Percentiles rank a stretch among this genome's conserved stretches.
These are phyloP conservation scores for Rhabdomys dilectus DNA, from an alignment of 2,113 vertebrate species.

Conservation along the genomic window DNA sequence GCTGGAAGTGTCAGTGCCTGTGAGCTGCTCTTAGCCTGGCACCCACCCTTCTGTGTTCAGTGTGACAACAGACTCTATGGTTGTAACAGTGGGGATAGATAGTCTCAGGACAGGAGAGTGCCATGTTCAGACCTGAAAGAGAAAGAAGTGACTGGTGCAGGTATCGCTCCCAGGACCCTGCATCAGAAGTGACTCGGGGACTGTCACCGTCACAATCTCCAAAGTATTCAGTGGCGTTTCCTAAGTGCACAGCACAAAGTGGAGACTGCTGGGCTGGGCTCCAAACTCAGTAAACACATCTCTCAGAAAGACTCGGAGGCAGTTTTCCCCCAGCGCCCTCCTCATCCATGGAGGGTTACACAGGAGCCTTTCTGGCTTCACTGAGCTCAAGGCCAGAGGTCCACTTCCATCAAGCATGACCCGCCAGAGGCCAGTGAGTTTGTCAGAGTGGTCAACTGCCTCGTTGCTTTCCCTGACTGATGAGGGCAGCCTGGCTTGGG, in stretches of 20 bases:
- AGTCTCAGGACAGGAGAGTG: conserved; percentile 72
- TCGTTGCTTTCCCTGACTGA: not conserved
- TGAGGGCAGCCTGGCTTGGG: fast-evolving
- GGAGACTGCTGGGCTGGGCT: no score
- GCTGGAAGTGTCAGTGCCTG: conserved; percentile 74
- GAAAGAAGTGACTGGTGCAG: not conserved
- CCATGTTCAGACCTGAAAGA: conserved; percentile 66
- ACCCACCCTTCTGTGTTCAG: conserved; percentile 73
- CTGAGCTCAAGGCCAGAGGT: not conserved
- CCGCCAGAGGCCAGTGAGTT: not conserved
- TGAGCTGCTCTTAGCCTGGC: conserved; percentile 80
- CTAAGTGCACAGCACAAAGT: not conserved
- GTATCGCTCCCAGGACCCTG: not conserved
- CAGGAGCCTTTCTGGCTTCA: not conserved
- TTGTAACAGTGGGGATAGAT: conserved; percentile 63
- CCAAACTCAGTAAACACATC: not conserved
- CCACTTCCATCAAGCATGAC: fast-evolving
- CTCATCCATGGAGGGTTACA: fast-evolving
- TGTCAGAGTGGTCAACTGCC: not conserved
- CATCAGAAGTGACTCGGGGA: fast-evolving
- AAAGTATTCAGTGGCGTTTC: fast-evolving
- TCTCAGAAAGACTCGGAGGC: not conserved
- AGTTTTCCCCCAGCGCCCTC: fast-evolving
- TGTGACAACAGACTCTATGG: conserved; percentile 51
- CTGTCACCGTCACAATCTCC: fast-evolving